A percentile compares a stretch with the other conserved stretches of the same genome.
These are phyloP conservation scores for Acipenser oxyrinchus DNA, from an alignment of 2,797 vertebrate species.

Conservation along the genomic window DNA sequence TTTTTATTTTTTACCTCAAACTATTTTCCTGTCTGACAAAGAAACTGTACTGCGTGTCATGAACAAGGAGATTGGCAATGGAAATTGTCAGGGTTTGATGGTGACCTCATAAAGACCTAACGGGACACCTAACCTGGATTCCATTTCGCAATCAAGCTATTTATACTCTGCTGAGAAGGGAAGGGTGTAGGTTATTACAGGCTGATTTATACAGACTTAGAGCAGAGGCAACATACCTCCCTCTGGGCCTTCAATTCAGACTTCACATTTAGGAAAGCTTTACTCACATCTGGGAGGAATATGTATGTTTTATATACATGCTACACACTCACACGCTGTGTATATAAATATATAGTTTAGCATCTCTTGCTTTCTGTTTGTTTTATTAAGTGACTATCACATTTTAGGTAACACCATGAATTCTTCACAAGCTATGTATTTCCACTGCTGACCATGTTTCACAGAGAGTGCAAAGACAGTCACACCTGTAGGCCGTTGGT, in stretches of 20 bases:
- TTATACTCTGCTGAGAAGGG: not conserved
- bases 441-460: too few relatives aligned
- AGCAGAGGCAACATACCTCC: conserved; percentile 10
- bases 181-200: conserved; percentile 4
- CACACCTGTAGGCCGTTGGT: too few relatives aligned
- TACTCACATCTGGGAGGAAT: conserved; percentile 6
- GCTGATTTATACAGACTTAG: not conserved
- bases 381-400: too few relatives aligned
- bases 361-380: too few relatives aligned
- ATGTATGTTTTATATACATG: conserved; percentile 7
- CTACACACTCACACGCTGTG: not conserved
- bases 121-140: not conserved
- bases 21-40: too few relatives aligned
- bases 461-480: too few relatives aligned
- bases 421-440: too few relatives aligned
- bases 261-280: conserved; percentile 16
- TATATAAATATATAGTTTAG: not conserved
- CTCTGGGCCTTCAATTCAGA: conserved; percentile 6
- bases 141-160: not conserved
- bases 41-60: too few relatives aligned
- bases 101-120: not conserved
- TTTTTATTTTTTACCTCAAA: too few relatives aligned
- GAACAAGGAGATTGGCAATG: not conserved
- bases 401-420: too few relatives aligned
- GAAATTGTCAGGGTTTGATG: not conserved